Evolutionary conservation across 2,113 vertebrate genomes (phyloP), one percentile per base, ranked within the genome.

Genomic region (Theropithecus gelada): DNA sequence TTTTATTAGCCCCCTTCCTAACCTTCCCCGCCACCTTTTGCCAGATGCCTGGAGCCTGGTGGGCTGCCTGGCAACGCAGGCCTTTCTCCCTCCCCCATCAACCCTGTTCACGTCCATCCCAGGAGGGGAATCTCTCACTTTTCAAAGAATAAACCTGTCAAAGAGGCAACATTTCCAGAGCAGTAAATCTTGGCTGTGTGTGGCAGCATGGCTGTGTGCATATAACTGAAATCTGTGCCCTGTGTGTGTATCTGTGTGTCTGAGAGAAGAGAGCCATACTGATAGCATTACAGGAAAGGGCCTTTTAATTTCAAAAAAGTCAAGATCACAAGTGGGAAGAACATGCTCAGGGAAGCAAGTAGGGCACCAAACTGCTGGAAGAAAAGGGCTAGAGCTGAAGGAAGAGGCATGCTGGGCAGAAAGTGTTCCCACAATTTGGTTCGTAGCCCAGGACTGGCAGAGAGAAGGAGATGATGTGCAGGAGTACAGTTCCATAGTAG

Each of bases 91-190:
- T 16, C 18, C 8, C 4, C 43, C 25, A 23, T 43, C 5, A 43
- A 6, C 5, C 5, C 20, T 27, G 6, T 92, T 68, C n/a, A 80
- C 91, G 11, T 61, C 70, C 59, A 66, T 90, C 78, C 70, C 80
- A 87, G 75, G 81, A 92, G 73, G 61, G 57, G 66, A 90, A 40
- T 59, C 68, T 89, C 79, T 90, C 55, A 66, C 4, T 81, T 88
- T 93, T 86, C 96, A 78, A 88, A 93, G 91, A 94, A 91, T 96
- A 92, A 88, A 88, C 95, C 90, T 88, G 32, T 94, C 17, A 76
- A 72, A 84, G 55, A 61, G n/a, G 52, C 61, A 59, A 25, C 32
- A 40, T 88, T 84, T 93, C 50, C 38, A 93, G 87, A 87, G 85
- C n/a, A 80, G 32, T 84, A 50, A 85, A 90, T 81, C 83, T 72